A percentile compares a stretch with the other conserved stretches of the same genome.
Conservation (phyloP, 2,113 vertebrate genomes). For the Alaudala cheleensis region DNA sequence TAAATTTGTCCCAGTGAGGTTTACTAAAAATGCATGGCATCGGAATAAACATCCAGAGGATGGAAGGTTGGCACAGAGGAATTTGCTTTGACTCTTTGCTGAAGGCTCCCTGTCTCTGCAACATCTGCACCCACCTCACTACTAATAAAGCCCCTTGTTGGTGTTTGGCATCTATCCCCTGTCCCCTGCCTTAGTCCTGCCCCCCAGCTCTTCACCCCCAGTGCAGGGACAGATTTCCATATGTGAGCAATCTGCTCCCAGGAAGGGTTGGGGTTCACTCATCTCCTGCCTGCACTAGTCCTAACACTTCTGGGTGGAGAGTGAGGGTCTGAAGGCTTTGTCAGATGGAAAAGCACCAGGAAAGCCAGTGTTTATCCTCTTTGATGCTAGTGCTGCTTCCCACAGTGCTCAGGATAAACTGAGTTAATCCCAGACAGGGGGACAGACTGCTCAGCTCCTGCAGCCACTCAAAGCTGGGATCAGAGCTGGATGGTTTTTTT, state of each 20-base stretch:
- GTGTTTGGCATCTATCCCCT: background rate
- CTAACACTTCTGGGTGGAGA: background rate
- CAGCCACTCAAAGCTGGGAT: background rate
- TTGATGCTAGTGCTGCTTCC: background rate
- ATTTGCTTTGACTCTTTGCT: background rate
- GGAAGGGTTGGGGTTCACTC: background rate
- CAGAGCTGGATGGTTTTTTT: background rate
- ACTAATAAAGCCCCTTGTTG: background rate
- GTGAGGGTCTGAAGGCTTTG: background rate
- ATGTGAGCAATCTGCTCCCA: rapidly evolving
- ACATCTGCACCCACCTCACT: background rate
- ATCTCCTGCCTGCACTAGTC: background rate
- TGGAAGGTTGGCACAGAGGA: background rate
- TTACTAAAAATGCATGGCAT: background rate
- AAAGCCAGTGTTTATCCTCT: background rate
- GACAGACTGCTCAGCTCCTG: background rate
- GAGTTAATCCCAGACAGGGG: background rate
- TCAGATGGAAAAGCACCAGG: constrained; percentile 41
- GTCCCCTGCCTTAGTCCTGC: background rate
- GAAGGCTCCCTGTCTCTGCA: background rate
- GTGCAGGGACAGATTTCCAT: no score
- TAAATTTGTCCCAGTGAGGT: background rate
- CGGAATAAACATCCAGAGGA: background rate
- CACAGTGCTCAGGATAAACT: background rate
- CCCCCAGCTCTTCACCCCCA: background rate